These are phyloP conservation scores for Mesocentrotus franciscanus DNA, from an alignment of 53 echinoderm and acorn worm genomes.

Conservation along the genomic window DNA sequence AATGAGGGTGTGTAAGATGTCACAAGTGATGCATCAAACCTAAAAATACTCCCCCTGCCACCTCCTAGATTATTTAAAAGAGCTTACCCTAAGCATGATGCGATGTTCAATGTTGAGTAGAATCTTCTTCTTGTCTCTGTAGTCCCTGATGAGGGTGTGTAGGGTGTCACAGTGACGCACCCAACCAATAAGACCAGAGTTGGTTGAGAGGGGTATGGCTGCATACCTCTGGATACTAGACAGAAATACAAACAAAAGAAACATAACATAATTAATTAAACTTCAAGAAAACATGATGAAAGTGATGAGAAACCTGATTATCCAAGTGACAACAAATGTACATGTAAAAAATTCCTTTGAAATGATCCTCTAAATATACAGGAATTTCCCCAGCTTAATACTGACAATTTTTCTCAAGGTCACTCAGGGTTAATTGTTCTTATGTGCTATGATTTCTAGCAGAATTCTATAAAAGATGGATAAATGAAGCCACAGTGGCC, in stretches of 20 bases:
- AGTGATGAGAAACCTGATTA: not conserved
- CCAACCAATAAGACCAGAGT: conserved; percentile 97
- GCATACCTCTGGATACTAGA: conserved; percentile 95
- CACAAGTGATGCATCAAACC: too few relatives aligned
- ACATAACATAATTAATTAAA: not conserved
- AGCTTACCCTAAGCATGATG: conserved; percentile 94
- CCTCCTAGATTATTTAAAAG: not conserved
- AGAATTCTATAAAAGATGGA: too few relatives aligned
- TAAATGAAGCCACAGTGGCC: too few relatives aligned
- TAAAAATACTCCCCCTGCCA: too few relatives aligned
- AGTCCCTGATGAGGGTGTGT: conserved; percentile 94
- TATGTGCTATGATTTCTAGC: too few relatives aligned
- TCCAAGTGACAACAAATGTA: too few relatives aligned
- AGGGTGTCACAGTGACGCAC: conserved; percentile 96
- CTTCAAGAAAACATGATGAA: not conserved
- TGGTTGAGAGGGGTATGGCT: conserved; percentile 96
- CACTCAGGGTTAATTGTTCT: too few relatives aligned
- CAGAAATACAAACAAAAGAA: not conserved
- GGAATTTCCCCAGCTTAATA: too few relatives aligned
- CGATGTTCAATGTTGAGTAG: conserved; percentile 97
- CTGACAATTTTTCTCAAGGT: too few relatives aligned
- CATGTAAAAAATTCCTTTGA: too few relatives aligned
- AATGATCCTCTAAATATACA: too few relatives aligned
- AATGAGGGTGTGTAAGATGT: conserved; percentile 95
- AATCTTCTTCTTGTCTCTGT: conserved; percentile 99